Evolutionary conservation across 1,140 invertebrate species (phyloP).

Genomic region (Gryllus bimaculatus): DNA sequence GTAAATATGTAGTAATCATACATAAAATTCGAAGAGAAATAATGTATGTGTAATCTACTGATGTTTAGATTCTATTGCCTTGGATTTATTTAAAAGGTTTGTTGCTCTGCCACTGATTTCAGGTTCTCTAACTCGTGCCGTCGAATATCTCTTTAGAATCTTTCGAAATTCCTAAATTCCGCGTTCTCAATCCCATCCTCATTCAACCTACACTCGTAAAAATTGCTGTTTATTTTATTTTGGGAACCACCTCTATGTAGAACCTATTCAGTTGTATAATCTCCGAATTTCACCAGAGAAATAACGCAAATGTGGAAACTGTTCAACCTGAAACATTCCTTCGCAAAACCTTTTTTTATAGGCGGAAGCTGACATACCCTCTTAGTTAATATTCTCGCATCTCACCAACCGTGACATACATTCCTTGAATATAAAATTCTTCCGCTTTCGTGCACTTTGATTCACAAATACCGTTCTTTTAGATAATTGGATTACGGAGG

Average conservation of each 20-base stretch:
- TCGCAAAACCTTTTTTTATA: neutral
- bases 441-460: neutral
- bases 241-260: neutral
- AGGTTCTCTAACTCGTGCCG: no score
- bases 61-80: no score
- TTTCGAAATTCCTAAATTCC: no score
- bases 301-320: neutral
- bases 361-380: neutral
- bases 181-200: no score
- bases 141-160: no score
- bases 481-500: neutral
- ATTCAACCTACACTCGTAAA: no score
- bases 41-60: no score
- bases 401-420: neutral
- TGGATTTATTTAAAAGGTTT: no score
- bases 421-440: neutral
- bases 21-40: no score
- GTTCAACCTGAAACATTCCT: neutral
- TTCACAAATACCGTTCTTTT: neutral
- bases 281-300: neutral
- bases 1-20: no score
- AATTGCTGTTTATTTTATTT: no score
- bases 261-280: neutral
- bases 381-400: neutral
- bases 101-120: no score